These are phyloP conservation scores for Acanthaster planci DNA, from an alignment of 35 echinoderm and acorn worm genomes.

Conservation along the genomic window DNA sequence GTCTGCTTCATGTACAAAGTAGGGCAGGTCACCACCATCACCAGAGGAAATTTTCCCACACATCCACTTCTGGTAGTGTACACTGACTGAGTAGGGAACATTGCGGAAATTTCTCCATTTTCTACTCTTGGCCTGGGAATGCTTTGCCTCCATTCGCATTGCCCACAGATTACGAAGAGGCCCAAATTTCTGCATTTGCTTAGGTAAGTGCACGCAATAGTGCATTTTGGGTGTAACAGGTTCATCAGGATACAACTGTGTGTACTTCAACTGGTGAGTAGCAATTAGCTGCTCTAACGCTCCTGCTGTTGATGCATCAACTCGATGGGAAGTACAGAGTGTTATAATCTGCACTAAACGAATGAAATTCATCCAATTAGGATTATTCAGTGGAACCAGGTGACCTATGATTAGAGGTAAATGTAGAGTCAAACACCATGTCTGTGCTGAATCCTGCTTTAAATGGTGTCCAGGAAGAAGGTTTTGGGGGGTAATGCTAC, in stretches of 20 bases:
- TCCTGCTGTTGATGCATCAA: not conserved
- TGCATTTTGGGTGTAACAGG: constrained; percentile 57
- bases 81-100: constrained; percentile 3
- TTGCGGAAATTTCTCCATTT: constrained; percentile 31
- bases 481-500: constrained; percentile 11
- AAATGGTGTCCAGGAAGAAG: constrained; percentile 17
- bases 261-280: not conserved
- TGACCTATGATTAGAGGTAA: not conserved
- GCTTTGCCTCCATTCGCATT: constrained; percentile 54
- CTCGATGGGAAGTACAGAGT: constrained; percentile 6
- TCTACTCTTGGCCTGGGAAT: constrained; percentile 23
- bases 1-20: constrained; percentile 6
- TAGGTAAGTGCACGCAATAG: constrained; percentile 44
- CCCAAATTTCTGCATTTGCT: constrained; percentile 49
- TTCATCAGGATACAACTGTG: constrained; percentile 23
- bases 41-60: not conserved
- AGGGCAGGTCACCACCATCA: not conserved
- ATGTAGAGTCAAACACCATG: not conserved
- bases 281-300: not conserved
- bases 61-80: constrained; percentile 27
- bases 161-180: constrained; percentile 39
- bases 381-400: not conserved
- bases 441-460: constrained; percentile 14
- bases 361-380: not conserved
- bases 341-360: not conserved